These are phyloP conservation scores for Caenorhabditis zanzibari DNA, from an alignment of 2,888 invertebrate species.

Conservation along the genomic window DNA sequence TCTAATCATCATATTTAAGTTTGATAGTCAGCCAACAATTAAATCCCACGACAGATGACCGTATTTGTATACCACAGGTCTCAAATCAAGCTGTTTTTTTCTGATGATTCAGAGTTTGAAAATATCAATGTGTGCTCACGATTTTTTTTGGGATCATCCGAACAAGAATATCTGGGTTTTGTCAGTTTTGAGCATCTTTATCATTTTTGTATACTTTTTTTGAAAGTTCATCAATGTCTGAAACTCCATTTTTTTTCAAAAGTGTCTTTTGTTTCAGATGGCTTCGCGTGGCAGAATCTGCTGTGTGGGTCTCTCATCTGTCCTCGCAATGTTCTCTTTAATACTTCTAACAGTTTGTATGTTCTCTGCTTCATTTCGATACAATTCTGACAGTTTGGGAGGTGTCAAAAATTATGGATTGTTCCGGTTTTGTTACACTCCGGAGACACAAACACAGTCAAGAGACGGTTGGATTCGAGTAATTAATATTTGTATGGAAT, in stretches of 20 bases:
- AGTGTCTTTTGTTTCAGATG: slow-evolving; percentile 46
- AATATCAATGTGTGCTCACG: slow-evolving; percentile 31
- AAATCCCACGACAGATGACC: no score
- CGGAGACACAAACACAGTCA: slow-evolving; percentile 25
- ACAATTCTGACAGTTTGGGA: slow-evolving; percentile 55
- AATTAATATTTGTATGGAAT: background rate
- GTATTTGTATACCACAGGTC: no score
- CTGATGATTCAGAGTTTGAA: slow-evolving; percentile 13
- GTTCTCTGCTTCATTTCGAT: slow-evolving; percentile 69
- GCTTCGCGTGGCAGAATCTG: slow-evolving; percentile 45
- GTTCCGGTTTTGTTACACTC: slow-evolving; percentile 74
- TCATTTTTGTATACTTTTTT: no score
- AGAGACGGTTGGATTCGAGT: slow-evolving; percentile 41
- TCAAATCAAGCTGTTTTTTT: no score
- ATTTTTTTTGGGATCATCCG: background rate
- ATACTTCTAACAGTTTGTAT: slow-evolving; percentile 62
- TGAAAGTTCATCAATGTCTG: no score
- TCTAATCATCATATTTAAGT: no score
- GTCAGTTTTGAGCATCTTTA: background rate
- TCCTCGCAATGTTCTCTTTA: slow-evolving; percentile 51
- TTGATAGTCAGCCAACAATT: no score
- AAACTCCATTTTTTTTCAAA: background rate
- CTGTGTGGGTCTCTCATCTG: slow-evolving; percentile 50
- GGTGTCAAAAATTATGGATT: slow-evolving; percentile 71
- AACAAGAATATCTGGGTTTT: no score